phyloP scores from a whole-genome alignment of 2,113 vertebrate genomes.

The Pholis gunnellus region DNA sequence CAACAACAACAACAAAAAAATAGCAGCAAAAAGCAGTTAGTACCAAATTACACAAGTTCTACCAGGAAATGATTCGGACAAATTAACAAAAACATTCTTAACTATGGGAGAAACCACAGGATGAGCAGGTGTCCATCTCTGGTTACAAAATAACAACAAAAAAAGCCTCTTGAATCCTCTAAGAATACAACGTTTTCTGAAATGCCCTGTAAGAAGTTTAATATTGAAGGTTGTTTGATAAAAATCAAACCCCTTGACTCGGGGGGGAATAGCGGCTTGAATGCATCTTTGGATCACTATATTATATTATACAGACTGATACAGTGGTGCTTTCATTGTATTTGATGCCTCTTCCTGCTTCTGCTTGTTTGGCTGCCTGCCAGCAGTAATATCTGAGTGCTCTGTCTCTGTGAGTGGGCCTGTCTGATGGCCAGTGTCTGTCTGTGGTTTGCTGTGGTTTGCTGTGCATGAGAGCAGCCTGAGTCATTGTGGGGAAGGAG shows the following conservation, averaged over 20 bases:
- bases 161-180: background rate
- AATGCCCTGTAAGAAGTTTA: background rate
- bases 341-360: slow-evolving; percentile 6
- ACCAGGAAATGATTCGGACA: background rate
- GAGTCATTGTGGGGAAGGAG: background rate
- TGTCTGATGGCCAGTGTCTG: background rate
- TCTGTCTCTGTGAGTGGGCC: background rate
- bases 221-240: too few species aligned
- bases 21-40: background rate
- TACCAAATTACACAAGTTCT: too few species aligned
- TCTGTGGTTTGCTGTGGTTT: too few species aligned
- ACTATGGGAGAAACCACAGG: background rate
- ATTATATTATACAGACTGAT: background rate
- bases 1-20: too few species aligned
- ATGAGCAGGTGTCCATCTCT: background rate
- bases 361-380: background rate
- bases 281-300: background rate
- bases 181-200: background rate
- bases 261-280: background rate
- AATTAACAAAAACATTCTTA: too few species aligned
- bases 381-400: background rate
- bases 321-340: background rate
- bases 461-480: background rate
- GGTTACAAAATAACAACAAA: background rate
- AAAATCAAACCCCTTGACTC: background rate